Conservation (phyloP, 1,140 invertebrate genomes). For the Megathymus violae region DNA sequence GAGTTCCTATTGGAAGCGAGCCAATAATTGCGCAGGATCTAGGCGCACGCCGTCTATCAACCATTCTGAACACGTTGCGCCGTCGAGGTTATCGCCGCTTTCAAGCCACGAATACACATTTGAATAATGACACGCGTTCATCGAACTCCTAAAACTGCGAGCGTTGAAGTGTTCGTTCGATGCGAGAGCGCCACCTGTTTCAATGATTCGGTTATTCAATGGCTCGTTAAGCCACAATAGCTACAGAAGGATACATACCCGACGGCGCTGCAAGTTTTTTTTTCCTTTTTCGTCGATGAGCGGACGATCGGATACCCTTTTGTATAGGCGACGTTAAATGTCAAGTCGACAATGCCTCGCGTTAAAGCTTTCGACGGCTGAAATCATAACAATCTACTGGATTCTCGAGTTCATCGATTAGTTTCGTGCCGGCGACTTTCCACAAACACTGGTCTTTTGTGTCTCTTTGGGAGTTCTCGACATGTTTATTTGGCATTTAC, state of each 20-base stretch:
- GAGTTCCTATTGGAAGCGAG: constrained; percentile 40
- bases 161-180: constrained; percentile 33
- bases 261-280: constrained; percentile 48
- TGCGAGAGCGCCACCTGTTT: constrained; percentile 43
- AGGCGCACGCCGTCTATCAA: constrained; percentile 61
- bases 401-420: constrained; percentile 39
- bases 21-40: constrained; percentile 46
- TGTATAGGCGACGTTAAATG: constrained; percentile 61
- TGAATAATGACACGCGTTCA: constrained; percentile 75
- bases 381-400: constrained; percentile 66
- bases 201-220: constrained; percentile 51
- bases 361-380: constrained; percentile 49
- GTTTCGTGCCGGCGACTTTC: constrained; percentile 53
- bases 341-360: constrained; percentile 61
- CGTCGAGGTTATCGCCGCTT: constrained; percentile 74
- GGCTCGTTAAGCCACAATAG: constrained; percentile 71
- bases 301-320: constrained; percentile 52
- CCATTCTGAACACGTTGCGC: constrained; percentile 68
- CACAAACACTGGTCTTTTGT: constrained; percentile 57
- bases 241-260: constrained; percentile 58
- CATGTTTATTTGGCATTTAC: constrained; percentile 59
- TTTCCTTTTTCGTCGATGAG: constrained; percentile 41
- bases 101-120: constrained; percentile 80
- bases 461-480: constrained; percentile 39
- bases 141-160: constrained; percentile 76